A percentile compares a stretch with the other conserved stretches of the same genome.
These are phyloP conservation scores for Eurystomus gularis DNA, from an alignment of 2,113 vertebrate species.

Conservation along the genomic window DNA sequence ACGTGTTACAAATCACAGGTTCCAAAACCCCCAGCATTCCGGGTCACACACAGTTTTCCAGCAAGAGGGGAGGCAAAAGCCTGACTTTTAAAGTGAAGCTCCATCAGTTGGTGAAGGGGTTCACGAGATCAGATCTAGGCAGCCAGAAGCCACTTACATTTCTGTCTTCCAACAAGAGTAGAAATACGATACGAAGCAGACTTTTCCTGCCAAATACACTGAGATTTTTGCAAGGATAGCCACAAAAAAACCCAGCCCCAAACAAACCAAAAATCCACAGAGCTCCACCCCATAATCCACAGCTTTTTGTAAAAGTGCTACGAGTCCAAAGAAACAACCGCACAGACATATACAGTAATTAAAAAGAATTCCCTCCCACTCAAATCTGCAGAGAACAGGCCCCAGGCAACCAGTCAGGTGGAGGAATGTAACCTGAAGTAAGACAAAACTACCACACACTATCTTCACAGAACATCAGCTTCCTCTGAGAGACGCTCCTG, in stretches of 20 bases:
- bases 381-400: neutral
- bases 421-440: neutral
- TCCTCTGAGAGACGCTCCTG: neutral
- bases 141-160: neutral
- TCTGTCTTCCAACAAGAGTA: neutral
- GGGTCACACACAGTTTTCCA: neutral
- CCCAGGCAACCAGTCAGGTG: neutral
- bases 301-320: neutral
- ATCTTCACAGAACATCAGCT: neutral
- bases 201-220: neutral
- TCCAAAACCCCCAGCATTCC: neutral
- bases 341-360: neutral
- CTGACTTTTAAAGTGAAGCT: neutral
- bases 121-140: neutral
- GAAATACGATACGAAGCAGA: neutral
- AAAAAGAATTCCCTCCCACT: neutral
- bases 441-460: neutral
- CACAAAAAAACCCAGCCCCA: neutral
- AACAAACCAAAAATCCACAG: neutral
- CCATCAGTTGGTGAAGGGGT: neutral
- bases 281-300: neutral
- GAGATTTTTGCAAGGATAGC: neutral
- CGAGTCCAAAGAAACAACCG: neutral
- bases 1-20: neutral
- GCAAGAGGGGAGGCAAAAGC: neutral